A percentile compares a stretch with the other conserved stretches of the same genome.
phyloP scores from a whole-genome alignment of 2,113 vertebrate species.

The Lycaon pictus region DNA sequence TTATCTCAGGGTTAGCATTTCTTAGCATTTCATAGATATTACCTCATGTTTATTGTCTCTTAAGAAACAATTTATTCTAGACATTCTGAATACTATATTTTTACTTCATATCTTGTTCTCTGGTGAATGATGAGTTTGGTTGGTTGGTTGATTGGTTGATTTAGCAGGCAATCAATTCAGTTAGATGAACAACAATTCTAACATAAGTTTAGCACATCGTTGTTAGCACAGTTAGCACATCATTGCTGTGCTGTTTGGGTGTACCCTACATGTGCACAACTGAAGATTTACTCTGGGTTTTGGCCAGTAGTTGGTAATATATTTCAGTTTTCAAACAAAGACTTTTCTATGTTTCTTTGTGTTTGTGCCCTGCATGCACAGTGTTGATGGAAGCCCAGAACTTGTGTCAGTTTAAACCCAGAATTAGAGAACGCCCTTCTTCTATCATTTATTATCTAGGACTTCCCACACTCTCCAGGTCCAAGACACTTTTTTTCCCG shows the following conservation, averaged over 20 bases:
- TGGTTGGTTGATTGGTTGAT: neutral
- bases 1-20: neutral
- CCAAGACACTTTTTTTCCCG: neutral
- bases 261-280: neutral
- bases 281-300: neutral
- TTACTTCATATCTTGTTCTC: neutral
- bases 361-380: neutral
- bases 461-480: neutral
- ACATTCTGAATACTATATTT: neutral
- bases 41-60: neutral
- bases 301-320: neutral
- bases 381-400: neutral
- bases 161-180: neutral
- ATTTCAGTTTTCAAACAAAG: conserved; percentile 18
- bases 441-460: neutral
- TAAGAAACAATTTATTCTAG: neutral
- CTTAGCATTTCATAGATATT: neutral
- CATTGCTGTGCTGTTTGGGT: neutral
- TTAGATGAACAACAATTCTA: neutral
- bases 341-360: neutral
- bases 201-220: neutral
- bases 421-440: neutral
- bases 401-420: neutral
- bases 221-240: neutral
- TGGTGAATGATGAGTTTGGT: neutral